A percentile compares a stretch with the other conserved stretches of the same genome.
Evolutionary conservation across 2,113 vertebrate species (phyloP).

Genomic region (Forbesichthys agassizii): DNA sequence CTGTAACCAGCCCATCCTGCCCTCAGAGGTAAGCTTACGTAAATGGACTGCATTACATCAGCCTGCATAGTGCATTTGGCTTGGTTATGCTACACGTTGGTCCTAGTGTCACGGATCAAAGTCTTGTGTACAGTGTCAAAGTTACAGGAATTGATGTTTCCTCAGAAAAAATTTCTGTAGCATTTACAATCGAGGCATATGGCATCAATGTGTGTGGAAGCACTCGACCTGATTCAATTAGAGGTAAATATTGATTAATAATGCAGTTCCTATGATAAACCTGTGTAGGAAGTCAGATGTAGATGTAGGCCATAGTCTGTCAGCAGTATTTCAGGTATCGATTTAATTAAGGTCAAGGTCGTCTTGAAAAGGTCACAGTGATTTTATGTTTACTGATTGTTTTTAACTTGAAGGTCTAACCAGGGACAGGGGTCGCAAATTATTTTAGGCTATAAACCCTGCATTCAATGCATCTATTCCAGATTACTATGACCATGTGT

Average conservation of each 20-base stretch:
- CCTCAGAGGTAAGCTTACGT: constrained; percentile 80
- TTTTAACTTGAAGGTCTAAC: too few species aligned
- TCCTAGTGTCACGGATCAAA: neutral
- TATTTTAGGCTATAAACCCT: too few species aligned
- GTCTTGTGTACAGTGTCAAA: neutral
- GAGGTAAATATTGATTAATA: neutral
- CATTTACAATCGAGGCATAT: neutral
- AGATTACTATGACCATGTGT: too few species aligned
- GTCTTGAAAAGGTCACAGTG: neutral
- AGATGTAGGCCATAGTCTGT: neutral
- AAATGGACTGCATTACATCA: neutral
- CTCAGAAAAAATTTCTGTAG: neutral
- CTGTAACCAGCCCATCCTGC: constrained; percentile 91
- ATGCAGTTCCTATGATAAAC: neutral
- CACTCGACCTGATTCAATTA: neutral
- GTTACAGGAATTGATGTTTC: neutral
- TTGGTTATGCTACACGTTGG: neutral
- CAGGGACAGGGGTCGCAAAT: too few species aligned
- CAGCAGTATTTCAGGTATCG: neutral
- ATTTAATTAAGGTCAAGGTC: neutral
- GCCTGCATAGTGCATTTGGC: neutral
- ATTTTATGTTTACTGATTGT: too few species aligned
- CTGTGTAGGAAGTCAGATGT: neutral
- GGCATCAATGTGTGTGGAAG: neutral
- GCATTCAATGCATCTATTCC: too few species aligned